Base-by-base conservation (phyloP, 2,113 vertebrate genomes). In the Petaurus breviceps region DNA sequence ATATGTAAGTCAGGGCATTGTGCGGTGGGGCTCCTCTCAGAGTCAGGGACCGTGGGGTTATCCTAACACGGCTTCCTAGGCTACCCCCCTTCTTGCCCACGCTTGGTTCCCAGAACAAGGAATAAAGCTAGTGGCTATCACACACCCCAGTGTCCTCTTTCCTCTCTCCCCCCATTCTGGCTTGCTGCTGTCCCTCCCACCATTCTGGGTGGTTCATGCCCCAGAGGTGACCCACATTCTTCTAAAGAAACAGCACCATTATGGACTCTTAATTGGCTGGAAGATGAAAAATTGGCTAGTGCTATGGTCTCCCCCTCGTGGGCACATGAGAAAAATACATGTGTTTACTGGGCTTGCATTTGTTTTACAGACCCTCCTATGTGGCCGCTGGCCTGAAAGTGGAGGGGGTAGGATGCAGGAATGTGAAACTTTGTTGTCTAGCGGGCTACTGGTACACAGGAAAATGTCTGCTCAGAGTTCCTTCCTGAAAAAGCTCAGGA, bases 1-100 rank as follows among this genome's bases (percentile, higher is more conserved):
- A 99, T 99, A 99, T 0, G 99, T 99, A 98, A 99, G 99, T 99
- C 93, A n/a, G 43, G 96, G 57, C 91, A 94, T 26, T 0, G 6
- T 50, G 57, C 94, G 46, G 1, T 53, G 31, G 51, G 14, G 61
- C 22, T 96, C 46, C 43, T 22, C 50, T 0, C 43, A 28, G 3
- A 25, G 46, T 77, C 53, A 12, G 3, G 8, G 24, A 51, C 47
- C 49, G 19, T 51, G 49, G 28, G 31, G 8, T 50, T 25, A 1
- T 9, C 47, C 89, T 46, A 47, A 14, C 43, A 9, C 1, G 24
- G 24, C 46, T 47, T 90, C 23, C 89, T 11, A 28, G 89, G 57
- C 16, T 10, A 31, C 47, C 16, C 90, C 25, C 11, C 8, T 90
- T 9, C 52, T 22, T 46, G 10, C 24, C 90, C 8, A 43, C n/a